Evolutionary conservation across 2,797 vertebrate genomes (phyloP), one percentile per base, ranked within the genome.

Genomic region (Miichthys miiuy): DNA sequence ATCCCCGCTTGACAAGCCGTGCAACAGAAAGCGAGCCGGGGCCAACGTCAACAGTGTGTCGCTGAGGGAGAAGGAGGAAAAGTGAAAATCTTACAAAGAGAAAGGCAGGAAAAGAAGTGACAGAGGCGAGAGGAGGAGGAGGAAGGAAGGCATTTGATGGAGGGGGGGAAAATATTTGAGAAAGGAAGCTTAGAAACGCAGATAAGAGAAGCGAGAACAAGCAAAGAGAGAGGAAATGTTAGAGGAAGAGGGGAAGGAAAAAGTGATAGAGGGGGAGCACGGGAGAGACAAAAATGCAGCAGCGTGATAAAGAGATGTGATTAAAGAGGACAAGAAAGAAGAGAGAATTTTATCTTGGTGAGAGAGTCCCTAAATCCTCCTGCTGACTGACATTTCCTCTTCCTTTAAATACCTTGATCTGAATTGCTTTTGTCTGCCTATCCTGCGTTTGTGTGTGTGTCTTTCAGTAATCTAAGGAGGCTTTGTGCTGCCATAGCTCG

Each of bases 301-400:
- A 20, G 58, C 8, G 75, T 69, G 79, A 88, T 84, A 60, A 81
- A 86, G 72, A 80, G 70, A 79, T 60, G 79, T 77, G 82, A 89
- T 81, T 85, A 79, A 68, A 68, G 61, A 61, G 75, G 75, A 72
- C 64, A 75, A 80, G 69, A 79, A 64, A 77, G 71, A 73, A 54
- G 68, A 83, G 83, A 85, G 84, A 69, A 82, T 88, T 83, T 85
- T 77, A 92, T 92, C 87, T 80, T 11, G 79, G 76, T 83, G 77
- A 84, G 79, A 88, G 83, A 85, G 85, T 82, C 71, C 46, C 70
- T 72, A 86, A 90, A 89, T 89, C 87, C 85, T 81, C 56, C 72
- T 60, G 88, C 13, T 93, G 92, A 93, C 73, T 78, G 90, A 92
- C 88, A 69, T 91, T 92, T 93, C 90, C 90, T 89, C 85, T 91